Conservation (phyloP, 2,113 vertebrate genomes). For the Hymenochirus boettgeri region DNA sequence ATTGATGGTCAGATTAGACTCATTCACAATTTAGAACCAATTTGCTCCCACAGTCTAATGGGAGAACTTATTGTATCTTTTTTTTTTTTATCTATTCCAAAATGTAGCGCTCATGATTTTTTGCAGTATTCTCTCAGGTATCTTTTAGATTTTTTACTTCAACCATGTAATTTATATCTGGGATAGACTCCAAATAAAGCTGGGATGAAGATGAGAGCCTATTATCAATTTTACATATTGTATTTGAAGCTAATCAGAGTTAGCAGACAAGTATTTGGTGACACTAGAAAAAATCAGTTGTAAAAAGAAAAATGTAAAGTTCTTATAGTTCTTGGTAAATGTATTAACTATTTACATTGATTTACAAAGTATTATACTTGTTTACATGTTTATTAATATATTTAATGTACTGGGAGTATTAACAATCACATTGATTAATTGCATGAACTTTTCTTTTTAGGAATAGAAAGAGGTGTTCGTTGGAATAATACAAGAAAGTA, state of each 20-base stretch:
- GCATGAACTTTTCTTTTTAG: too few relatives aligned
- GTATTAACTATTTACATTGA: too few relatives aligned
- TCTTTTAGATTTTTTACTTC: constrained; percentile 8
- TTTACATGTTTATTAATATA: too few relatives aligned
- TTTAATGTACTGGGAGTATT: too few relatives aligned
- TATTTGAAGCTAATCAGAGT: constrained; percentile 10
- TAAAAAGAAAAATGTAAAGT: too few relatives aligned
- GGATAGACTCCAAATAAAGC: constrained; percentile 13
- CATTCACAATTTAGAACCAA: constrained; percentile 39
- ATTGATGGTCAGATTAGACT: constrained; percentile 36
- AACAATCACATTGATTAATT: too few relatives aligned
- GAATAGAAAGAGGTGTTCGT: too few relatives aligned
- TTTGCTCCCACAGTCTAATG: constrained; percentile 23
- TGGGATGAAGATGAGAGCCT: constrained; percentile 19
- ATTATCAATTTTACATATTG: constrained; percentile 18
- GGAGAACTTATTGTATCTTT: constrained; percentile 46
- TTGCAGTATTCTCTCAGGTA: constrained; percentile 27
- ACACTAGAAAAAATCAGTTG: too few relatives aligned
- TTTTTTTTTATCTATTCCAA: constrained; percentile 41
- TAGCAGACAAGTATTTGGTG: constrained; percentile 19
- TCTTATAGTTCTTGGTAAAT: too few relatives aligned
- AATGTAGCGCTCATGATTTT: constrained; percentile 32
- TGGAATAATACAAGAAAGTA: too few relatives aligned
- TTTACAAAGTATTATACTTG: too few relatives aligned
- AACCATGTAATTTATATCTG: constrained; percentile 24